A percentile compares a stretch with the other conserved stretches of the same genome.
Evolutionary conservation across 1,140 invertebrate genomes (phyloP).

Genomic region (Microvelia longipes): DNA sequence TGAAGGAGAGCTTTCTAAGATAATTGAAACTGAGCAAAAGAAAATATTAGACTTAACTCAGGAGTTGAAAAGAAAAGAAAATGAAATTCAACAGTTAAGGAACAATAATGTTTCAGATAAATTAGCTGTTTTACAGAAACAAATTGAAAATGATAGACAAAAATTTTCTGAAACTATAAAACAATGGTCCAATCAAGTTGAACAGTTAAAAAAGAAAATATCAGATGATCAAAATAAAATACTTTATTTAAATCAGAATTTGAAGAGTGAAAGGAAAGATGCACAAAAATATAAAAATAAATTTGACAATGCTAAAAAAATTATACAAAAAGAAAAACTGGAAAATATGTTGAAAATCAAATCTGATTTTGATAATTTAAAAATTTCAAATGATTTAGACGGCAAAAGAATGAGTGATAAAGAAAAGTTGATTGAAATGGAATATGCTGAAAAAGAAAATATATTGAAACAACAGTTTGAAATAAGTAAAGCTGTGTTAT

Average conservation of each 20-base stretch:
- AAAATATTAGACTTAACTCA: not conserved
- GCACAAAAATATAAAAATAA: not conserved
- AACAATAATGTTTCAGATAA: not conserved
- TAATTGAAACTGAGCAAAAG: not conserved
- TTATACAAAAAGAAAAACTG: not conserved
- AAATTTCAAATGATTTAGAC: not conserved
- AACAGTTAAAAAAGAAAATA: not conserved
- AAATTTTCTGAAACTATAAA: not conserved
- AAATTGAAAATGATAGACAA: not conserved
- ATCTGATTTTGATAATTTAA: not conserved
- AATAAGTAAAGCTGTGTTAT: not conserved
- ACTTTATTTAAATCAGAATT: not conserved
- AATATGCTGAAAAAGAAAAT: not conserved
- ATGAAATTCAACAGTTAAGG: not conserved
- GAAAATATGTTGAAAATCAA: not conserved
- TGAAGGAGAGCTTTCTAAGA: not conserved
- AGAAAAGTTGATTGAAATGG: not conserved
- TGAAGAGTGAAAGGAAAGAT: not conserved
- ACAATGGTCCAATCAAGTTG: not conserved
- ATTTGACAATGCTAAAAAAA: not conserved
- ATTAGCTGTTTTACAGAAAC: not conserved
- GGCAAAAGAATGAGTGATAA: not conserved
- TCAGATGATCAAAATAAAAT: not conserved
- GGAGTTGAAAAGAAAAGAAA: not conserved
- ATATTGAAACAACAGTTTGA: not conserved